Evolutionary conservation across 2,113 vertebrate species (phyloP), one percentile per base, ranked within the genome.

Genomic region (Epinephelus fuscoguttatus): DNA sequence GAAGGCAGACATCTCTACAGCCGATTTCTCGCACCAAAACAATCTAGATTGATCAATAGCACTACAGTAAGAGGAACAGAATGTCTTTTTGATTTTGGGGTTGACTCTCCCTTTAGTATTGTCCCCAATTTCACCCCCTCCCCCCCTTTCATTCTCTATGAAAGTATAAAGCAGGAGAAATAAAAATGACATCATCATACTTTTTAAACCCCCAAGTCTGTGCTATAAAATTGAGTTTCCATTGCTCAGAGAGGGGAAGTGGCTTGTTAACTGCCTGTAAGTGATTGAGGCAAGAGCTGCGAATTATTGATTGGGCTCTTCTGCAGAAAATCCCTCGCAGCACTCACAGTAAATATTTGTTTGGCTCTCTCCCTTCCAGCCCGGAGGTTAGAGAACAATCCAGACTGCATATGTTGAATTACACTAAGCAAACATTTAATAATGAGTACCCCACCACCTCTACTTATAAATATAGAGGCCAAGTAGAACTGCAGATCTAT

Each of bases 301-400:
- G 70, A 74, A 70, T 49, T 67, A 89, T 89, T 18, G 81, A 93
- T 86, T 33, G 27, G 40, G 23, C 40, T 84, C 10, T 53, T 83
- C 50, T 77, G 64, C 75, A 45, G 85, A 73, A 79, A 80, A 70
- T 25, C 30, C 56, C n/a, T 19, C 62, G 59, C 37, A 70, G 62
- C 30, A 67, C 25, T 71, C 68, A 33, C 63, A 69, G 77, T 81
- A 85, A 85, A 77, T 78, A 86, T 81, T 87, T 81, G 45, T 85
- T 85, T 79, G 45, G 18, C 84, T 82, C 49, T 13, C 15, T 70
- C 37, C 0, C 19, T 49, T 42, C 62, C 23, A 59, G 78, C 66
- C 25, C 45, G 19, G 23, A 74, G 19, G 74, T 52, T 30, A 9
- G 42, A 76, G 56, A 73, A 84, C 71, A 82, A 60, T 55, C 62